Evolutionary conservation across 1,140 invertebrate species (phyloP).

Genomic region (Heliconius congener): DNA sequence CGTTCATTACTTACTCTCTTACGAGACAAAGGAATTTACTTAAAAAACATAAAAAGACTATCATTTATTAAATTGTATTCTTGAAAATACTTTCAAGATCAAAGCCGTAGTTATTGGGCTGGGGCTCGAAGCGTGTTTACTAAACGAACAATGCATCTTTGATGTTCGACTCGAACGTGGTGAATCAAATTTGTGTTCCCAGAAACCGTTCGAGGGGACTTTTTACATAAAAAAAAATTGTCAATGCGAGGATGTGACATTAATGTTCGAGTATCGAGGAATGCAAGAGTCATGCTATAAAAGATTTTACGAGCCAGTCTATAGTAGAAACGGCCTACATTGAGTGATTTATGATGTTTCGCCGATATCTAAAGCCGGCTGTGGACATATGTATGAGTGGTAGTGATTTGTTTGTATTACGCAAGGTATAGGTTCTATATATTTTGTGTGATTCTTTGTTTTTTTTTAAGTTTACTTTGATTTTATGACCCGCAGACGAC

Average conservation of each 20-base stretch:
- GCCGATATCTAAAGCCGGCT: conserved; percentile 45
- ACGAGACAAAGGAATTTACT: conserved; percentile 11
- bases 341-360: conserved; percentile 60
- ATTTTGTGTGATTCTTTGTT: background rate
- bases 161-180: conserved; percentile 37
- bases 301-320: conserved; percentile 58
- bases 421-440: background rate
- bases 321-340: conserved; percentile 49
- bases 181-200: conserved; percentile 62
- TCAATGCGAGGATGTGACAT: conserved; percentile 50
- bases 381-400: conserved; percentile 41
- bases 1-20: background rate
- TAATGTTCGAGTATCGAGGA: conserved; percentile 49
- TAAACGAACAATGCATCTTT: conserved; percentile 50
- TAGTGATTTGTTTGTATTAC: conserved; percentile 37
- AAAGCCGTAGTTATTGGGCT: conserved; percentile 30
- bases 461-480: background rate
- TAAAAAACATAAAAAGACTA: background rate
- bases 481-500: too few species aligned
- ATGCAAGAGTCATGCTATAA: conserved; percentile 55
- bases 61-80: conserved; percentile 31
- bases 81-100: conserved; percentile 31
- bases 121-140: conserved; percentile 37
- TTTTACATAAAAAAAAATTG: conserved; percentile 60
- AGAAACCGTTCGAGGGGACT: conserved; percentile 61